A percentile compares a stretch with the other conserved stretches of the same genome.
Conservation (phyloP, 2,113 vertebrate genomes). For the Mesoclemmys tuberculata region DNA sequence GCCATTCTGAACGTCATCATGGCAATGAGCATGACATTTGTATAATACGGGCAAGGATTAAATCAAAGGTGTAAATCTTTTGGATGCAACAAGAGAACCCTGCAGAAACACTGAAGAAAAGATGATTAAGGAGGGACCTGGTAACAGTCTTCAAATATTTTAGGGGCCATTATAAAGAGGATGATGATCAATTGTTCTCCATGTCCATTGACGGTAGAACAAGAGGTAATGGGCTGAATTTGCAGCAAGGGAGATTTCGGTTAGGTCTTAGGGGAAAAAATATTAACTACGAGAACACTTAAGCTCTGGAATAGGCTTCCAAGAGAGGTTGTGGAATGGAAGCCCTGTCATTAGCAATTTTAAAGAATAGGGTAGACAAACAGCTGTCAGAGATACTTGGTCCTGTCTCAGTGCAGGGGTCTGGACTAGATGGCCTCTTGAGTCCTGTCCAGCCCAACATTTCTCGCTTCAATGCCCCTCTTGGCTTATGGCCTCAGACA, state of each 20-base stretch:
- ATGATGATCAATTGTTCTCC: not conserved
- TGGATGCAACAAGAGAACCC: not conserved
- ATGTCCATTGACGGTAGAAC: not conserved
- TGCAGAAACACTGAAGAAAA: not conserved
- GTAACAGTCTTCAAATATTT: no score
- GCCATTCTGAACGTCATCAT: constrained; percentile 64
- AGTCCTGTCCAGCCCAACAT: no score
- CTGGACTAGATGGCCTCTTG: not conserved
- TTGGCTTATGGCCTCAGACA: not conserved
- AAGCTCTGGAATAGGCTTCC: not conserved
- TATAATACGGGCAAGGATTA: constrained; percentile 50
- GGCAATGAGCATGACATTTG: constrained; percentile 34
- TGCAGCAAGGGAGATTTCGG: not conserved
- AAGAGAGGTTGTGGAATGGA: no score
- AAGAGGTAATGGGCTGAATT: not conserved
- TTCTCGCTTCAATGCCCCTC: not conserved
- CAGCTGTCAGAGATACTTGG: not conserved
- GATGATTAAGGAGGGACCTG: no score
- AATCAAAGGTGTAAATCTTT: constrained; percentile 23
- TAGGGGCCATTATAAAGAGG: not conserved
- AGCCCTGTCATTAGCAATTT: not conserved
- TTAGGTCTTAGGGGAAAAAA: not conserved
- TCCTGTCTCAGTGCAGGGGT: not conserved
- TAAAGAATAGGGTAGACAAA: not conserved
- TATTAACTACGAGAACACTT: not conserved